A percentile compares a stretch with the other conserved stretches of the same genome.
Conservation (phyloP, 2,888 invertebrate genomes). For the Anthophora plumipes region DNA sequence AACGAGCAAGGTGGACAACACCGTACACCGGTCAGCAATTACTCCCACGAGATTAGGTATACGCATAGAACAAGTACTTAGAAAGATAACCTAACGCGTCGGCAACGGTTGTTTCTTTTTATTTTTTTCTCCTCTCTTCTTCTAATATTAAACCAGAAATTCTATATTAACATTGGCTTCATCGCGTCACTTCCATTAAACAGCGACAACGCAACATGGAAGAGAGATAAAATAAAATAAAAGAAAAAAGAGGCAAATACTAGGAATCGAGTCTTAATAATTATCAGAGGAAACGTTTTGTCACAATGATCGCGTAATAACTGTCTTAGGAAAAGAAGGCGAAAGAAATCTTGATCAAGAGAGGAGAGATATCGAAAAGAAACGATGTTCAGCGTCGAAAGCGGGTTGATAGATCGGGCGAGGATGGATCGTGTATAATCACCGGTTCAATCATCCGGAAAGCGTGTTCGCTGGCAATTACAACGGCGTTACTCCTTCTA, state of each 20-base stretch:
- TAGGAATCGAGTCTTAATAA: neutral
- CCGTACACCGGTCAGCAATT: constrained; percentile 56
- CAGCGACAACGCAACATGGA: too few relatives aligned
- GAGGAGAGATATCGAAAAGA: constrained; percentile 10
- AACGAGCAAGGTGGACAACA: constrained; percentile 52
- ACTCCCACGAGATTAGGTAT: constrained; percentile 65
- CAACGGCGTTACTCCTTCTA: constrained; percentile 73
- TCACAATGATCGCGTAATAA: neutral
- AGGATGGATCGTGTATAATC: constrained; percentile 57
- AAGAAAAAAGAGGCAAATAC: neutral
- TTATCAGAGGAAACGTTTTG: constrained; percentile 5
- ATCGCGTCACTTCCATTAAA: neutral
- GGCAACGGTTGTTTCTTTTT: too few relatives aligned
- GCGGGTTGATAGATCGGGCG: constrained; percentile 40
- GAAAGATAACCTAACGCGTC: constrained; percentile 58
- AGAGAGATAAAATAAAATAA: neutral
- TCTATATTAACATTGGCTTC: too few relatives aligned
- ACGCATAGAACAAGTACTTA: constrained; percentile 27
- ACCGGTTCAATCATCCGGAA: constrained; percentile 59
- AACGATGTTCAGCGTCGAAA: constrained; percentile 37
- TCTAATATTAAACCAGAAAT: neutral
- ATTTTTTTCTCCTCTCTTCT: constrained; percentile 15
- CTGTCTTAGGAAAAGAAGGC: neutral
- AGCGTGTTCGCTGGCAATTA: constrained; percentile 73
- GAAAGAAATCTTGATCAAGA: neutral